phyloP scores from a whole-genome alignment of 64 coral and sea anemone species.

The Hydrozoanthus tunicans region DNA sequence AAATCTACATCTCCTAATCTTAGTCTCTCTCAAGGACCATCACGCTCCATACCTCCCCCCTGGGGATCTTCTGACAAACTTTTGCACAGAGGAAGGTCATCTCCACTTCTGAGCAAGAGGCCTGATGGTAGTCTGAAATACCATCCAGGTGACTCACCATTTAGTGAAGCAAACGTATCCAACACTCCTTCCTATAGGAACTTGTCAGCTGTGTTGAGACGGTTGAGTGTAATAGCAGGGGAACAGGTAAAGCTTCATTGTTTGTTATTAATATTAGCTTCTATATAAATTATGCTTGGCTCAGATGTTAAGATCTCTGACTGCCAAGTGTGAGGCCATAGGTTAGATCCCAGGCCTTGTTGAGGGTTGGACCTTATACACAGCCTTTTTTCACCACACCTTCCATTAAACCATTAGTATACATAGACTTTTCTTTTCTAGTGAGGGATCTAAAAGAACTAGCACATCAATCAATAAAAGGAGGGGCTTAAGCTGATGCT shows the following conservation, averaged over 20 bases:
- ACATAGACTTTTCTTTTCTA: too few species aligned
- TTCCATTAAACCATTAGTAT: too few species aligned
- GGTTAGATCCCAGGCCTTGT: too few species aligned
- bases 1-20: slow-evolving; percentile 30
- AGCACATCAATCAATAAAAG: too few species aligned
- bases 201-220: slow-evolving; percentile 36
- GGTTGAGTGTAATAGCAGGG: slow-evolving; percentile 30
- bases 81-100: background rate
- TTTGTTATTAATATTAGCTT: background rate
- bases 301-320: too few species aligned
- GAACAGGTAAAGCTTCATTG: slow-evolving; percentile 10
- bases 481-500: too few species aligned
- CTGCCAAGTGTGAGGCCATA: too few species aligned
- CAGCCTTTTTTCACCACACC: too few species aligned
- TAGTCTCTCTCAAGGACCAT: background rate
- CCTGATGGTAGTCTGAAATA: background rate
- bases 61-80: slow-evolving; percentile 19
- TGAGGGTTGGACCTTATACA: too few species aligned
- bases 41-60: background rate
- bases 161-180: background rate
- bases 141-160: slow-evolving; percentile 4
- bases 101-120: slow-evolving; percentile 18
- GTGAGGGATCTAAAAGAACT: too few species aligned
- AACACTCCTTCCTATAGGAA: slow-evolving; percentile 15
- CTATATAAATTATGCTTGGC: background rate